Percentiles rank a stretch among this genome's conserved stretches.
Evolutionary conservation across 2,113 vertebrate genomes (phyloP).

Genomic region (Prionailurus viverrinus): DNA sequence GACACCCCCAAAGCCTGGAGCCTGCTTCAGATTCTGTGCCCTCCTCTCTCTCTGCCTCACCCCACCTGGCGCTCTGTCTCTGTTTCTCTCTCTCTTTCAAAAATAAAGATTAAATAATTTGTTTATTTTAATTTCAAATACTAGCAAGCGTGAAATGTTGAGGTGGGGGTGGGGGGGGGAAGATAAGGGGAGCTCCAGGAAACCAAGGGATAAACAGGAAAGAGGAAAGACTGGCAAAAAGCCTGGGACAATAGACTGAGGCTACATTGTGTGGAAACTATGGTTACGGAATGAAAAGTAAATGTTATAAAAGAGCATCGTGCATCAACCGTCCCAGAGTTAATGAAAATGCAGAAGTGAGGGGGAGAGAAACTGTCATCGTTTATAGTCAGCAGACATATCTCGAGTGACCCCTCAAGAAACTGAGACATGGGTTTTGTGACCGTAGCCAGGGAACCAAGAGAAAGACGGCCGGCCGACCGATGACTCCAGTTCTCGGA

Average conservation of each 20-base stretch:
- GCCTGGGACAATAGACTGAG: background rate
- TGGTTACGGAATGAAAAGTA: background rate
- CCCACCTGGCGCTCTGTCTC: too few relatives aligned
- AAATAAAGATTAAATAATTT: too few relatives aligned
- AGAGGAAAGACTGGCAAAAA: background rate
- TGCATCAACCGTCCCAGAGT: background rate
- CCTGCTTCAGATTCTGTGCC: too few relatives aligned
- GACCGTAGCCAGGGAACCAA: background rate
- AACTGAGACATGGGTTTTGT: background rate
- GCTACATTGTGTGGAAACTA: background rate
- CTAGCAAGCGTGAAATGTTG: background rate
- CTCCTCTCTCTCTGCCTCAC: too few relatives aligned
- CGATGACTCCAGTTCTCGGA: background rate
- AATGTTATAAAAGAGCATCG: background rate
- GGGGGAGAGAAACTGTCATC: background rate
- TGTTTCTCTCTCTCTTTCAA: too few relatives aligned
- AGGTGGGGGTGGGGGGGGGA: fast-evolving
- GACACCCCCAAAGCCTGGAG: too few relatives aligned
- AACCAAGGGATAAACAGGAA: background rate
- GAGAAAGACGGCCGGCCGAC: background rate
- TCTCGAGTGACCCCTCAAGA: background rate
- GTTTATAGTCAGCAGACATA: background rate
- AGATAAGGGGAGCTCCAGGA: background rate
- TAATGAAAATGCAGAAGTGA: background rate
- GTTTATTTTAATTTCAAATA: background rate